Base-by-base conservation (phyloP, 2,113 vertebrate genomes). In the Megaceryle torquata region DNA sequence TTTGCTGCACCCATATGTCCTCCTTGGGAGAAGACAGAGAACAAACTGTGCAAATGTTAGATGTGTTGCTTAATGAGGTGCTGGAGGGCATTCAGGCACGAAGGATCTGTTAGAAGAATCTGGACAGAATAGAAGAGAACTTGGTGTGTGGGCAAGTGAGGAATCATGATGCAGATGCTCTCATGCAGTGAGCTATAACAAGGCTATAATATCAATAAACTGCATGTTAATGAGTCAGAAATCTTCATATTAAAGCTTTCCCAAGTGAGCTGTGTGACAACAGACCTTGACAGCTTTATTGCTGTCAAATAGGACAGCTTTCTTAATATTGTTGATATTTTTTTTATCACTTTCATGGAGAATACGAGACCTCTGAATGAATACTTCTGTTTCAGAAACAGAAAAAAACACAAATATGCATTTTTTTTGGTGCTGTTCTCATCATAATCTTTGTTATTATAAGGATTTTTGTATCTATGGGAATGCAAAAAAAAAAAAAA, bases 181-280 rank as follows among this genome's bases (percentile, higher is more conserved):
- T 93, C 71, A 54, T 91, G 46, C 75, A 91, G 35, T 0, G 0
- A 80, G 56, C 46, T 82, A 22, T 53, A 77, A 57, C 44, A 43
- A 59, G 85, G 71, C 41, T 77, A n/a, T 93, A 80, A 82, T 83
- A 91, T 88, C 95, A 94, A 81, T 88, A 95, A 95, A 88, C 82
- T 93, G n/a, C 71, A 67, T 86, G 57, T 54, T 91, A 96, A 96
- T 83, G 82, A 88, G 60, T 86, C 43, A 94, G 82, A 94, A 91
- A 70, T 75, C 64, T 94, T 83, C 51, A 91, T 64, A 64, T 81
- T 67, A 77, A 96, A 86, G 15, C 53, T 83, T 90, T 93, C 89
- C 82, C 85, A 67, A 60, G 68, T 78, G 82, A 75, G 46, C 75
- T 80, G 31, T 93, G 82, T 88, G 64, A 90, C 60, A 74, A 67